Evolutionary conservation across 2,113 vertebrate species (phyloP).

Genomic region (Chloropsis cyanopogon): DNA sequence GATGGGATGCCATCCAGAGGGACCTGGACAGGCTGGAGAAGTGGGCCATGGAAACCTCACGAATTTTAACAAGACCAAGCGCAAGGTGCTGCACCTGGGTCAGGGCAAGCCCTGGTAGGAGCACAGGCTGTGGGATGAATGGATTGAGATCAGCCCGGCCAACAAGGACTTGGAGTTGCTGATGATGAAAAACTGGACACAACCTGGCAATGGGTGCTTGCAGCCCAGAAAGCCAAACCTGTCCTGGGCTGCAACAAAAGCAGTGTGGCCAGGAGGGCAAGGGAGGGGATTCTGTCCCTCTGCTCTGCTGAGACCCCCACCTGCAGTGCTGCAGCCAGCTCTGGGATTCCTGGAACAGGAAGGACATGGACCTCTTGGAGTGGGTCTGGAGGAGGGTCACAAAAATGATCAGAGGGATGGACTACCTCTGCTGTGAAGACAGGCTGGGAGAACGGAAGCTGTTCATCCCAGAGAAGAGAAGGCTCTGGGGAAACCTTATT

Average conservation of each 20-base stretch:
- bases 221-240: neutral
- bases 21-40: neutral
- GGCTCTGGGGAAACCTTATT: neutral
- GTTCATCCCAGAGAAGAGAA: neutral
- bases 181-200: neutral
- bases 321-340: neutral
- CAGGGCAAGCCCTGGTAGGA: neutral
- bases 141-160: neutral
- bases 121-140: neutral
- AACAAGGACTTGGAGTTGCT: neutral
- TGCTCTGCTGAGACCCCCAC: neutral
- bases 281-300: neutral
- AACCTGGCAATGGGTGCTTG: neutral
- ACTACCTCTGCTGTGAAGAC: neutral
- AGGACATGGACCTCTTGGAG: neutral
- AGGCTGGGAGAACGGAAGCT: neutral
- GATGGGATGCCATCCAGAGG: neutral
- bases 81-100: neutral
- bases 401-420: neutral
- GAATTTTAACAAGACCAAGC: neutral
- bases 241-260: neutral
- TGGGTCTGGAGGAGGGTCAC: neutral
- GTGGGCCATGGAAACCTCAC: neutral
- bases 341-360: neutral
- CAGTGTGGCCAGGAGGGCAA: rapidly evolving